Base-by-base conservation (phyloP, 2,113 vertebrate genomes). In the Rhynchopsitta pachyrhyncha region DNA sequence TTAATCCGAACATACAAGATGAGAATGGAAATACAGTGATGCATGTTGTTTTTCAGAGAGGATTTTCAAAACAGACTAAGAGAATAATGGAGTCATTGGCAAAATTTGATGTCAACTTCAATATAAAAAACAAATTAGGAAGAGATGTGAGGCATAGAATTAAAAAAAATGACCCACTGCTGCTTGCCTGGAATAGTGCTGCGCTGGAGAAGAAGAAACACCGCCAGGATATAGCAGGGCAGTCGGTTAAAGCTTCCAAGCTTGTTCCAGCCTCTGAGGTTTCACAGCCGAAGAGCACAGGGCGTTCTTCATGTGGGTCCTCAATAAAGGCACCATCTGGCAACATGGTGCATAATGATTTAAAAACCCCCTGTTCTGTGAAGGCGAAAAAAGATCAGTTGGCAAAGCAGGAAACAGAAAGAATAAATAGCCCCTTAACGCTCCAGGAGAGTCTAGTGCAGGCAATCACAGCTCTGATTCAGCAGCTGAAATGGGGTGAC, bases 31-130 rank as follows among this genome's bases (percentile, higher is more conserved):
- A 98, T 81, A 98, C 98, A 3, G 79, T 98, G 79, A 98, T 98
- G 98, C 98, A 98, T 57, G 50, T 98, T 92, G 64, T 98, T 82
- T 98, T 98, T 92, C 98, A 98, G 91, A 98, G 35, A 79, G 93
- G 96, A 47, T 97, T 86, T 97, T 83, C 95, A 19, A 98, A 94
- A 70, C 98, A 97, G 18, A 57, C 94, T 12, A 97, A 93, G 92
- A 98, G 88, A 96, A 74, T 98, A 73, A 84, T 96, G 0, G 96
- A 97, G 13, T 89, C 95, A 27, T 23, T 98, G 80, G 97, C 94
- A 52, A 98, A 96, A 93, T 98, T 98, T 46, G 97, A 98, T 81
- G 93, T 98, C 46, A 98, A 98, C 66, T 95, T 98, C 13, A 98
- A 92, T 80, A 86, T 98, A 80, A 98, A 97, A 93, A 98, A 98